These are phyloP conservation scores for Halcyon malimbica DNA, from an alignment of 2,113 vertebrate species.

Conservation along the genomic window DNA sequence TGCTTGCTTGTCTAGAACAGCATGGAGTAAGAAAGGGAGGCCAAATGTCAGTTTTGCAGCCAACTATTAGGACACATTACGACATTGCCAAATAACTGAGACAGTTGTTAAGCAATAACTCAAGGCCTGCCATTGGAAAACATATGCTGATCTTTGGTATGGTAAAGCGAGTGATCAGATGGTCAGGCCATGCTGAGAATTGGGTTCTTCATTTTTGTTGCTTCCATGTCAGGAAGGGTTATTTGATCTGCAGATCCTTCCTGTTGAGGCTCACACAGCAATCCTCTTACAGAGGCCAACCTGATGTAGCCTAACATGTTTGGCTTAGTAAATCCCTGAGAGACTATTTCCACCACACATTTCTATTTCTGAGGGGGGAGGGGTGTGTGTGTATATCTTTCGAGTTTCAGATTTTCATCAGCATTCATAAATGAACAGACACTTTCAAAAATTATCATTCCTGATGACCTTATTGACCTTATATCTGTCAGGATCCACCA, in stretches of 20 bases:
- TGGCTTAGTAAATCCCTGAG: background rate
- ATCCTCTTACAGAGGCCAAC: background rate
- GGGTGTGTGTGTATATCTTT: background rate
- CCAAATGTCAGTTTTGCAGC: background rate
- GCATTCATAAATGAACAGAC: background rate
- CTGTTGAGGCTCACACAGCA: fast-evolving
- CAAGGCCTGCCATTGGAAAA: background rate
- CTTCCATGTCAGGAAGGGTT: background rate
- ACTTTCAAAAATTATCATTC: background rate
- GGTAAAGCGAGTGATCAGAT: background rate
- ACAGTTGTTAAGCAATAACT: background rate
- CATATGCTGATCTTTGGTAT: background rate
- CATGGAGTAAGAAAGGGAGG: background rate
- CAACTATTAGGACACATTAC: background rate
- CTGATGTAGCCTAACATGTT: background rate
- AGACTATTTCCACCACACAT: background rate
- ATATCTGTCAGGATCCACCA: background rate
- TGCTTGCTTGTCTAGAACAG: background rate
- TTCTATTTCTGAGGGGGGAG: background rate
- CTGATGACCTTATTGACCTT: background rate
- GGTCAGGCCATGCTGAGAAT: background rate
- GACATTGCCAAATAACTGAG: background rate
- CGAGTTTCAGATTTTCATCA: background rate
- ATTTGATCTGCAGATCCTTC: background rate
- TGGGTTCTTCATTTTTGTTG: background rate